phyloP scores from a whole-genome alignment of 2,888 invertebrate species.

The Tipula lateralis region DNA sequence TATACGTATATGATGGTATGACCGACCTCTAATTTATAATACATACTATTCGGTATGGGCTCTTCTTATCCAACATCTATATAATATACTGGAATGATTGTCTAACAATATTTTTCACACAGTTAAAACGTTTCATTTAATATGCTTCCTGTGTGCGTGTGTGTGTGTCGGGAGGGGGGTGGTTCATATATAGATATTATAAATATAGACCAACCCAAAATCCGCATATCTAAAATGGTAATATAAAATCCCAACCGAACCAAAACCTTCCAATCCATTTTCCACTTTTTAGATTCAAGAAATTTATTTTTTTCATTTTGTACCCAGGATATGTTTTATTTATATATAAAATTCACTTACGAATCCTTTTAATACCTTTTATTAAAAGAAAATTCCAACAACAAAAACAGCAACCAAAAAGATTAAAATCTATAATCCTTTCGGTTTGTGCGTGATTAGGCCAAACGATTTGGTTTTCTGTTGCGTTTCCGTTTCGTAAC shows the following conservation, averaged over 20 bases:
- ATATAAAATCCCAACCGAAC: neutral
- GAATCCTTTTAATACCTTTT: slow-evolving; percentile 24
- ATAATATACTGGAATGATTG: neutral
- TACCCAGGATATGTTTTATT: neutral
- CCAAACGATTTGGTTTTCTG: neutral
- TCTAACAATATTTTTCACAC: neutral
- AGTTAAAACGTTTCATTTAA: slow-evolving; percentile 9
- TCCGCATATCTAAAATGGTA: neutral
- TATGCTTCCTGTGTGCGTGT: neutral
- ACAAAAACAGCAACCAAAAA: neutral
- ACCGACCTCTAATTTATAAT: neutral
- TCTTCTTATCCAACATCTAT: neutral
- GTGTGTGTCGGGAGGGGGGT: no score
- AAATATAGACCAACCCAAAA: neutral
- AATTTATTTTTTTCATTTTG: neutral
- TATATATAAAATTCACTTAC: slow-evolving; percentile 15
- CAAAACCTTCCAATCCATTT: no score
- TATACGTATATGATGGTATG: neutral
- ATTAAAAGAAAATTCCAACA: neutral
- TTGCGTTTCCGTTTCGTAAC: neutral
- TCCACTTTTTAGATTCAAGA: neutral
- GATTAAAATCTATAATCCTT: slow-evolving; percentile 11
- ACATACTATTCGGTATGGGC: no score
- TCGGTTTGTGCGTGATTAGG: neutral
- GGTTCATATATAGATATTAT: neutral